Base-by-base conservation (phyloP, 2,888 invertebrate species). In the Drosophila hawaiiensis region DNA sequence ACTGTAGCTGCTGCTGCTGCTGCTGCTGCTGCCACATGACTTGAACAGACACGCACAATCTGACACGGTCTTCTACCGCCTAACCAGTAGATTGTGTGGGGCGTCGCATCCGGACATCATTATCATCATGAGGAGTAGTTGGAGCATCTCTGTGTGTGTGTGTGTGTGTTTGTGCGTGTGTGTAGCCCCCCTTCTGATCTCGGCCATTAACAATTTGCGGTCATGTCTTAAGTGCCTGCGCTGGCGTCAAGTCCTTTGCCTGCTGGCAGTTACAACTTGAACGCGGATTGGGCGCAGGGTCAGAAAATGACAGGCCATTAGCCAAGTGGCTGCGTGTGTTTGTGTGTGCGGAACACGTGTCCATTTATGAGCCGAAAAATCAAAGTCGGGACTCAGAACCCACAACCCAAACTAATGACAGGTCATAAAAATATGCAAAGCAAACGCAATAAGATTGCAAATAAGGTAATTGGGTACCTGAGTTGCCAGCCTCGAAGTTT, bases 151-250 rank as follows among this genome's bases (percentile, higher is more conserved):
- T 25, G 2, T 22, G 16, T 16, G 22, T 14, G 7, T n/a, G 19
- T 5, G 12, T 43, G 22, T 43, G 6, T 14, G 14, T 5, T 6
- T 43, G 22, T 43, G 6, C 6, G 14, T 14, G 37, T n/a, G 29
- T 29, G 29, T 31, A 31, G 12, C 6, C 9, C 16, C 47, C 16
- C 47, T 4, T 47, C 47, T 47, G 16, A 25, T 47, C 16, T 25
- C 16, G 47, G 25, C 87, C 78, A 83, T 88, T 82, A 82, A 64
- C 71, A 70, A 75, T 77, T 82, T 79, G 50, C 68, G 70, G 68
- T 52, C 58, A 60, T 47, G 68, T 47, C 76, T 75, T 74, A 65
- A 76, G 78, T 74, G 78, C 66, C 68, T 41, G 25, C 58, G 9
- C 35, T 28, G 58, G 43, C 60, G 29, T 4, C 52, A 35, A 56